Conservation (phyloP, 2,888 invertebrate species). For the Drosophila stalkeri region DNA sequence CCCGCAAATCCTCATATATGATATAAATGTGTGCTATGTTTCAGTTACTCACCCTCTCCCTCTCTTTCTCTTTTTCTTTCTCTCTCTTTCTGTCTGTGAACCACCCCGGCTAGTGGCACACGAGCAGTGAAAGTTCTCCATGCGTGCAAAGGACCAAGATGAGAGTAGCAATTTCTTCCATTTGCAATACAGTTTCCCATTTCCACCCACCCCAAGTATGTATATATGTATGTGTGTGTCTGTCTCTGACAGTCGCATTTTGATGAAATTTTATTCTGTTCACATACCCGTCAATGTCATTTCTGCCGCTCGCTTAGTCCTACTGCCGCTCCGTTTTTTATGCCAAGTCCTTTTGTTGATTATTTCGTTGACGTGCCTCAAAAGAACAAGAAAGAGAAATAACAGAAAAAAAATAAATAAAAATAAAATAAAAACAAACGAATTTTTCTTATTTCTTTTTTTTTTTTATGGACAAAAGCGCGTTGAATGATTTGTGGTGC, state of each 20-base stretch:
- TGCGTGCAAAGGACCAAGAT: constrained; percentile 72
- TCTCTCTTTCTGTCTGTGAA: constrained; percentile 34
- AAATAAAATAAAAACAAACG: constrained; percentile 12
- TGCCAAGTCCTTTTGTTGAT: constrained; percentile 72
- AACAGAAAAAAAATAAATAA: constrained; percentile 17
- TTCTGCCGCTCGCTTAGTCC: constrained; percentile 72
- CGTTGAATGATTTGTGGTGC: background rate
- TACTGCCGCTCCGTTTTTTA: constrained; percentile 45
- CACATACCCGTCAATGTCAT: constrained; percentile 82
- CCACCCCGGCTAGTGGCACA: constrained; percentile 21
- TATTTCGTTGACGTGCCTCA: constrained; percentile 79
- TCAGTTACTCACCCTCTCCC: constrained; percentile 40
- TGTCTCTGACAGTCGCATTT: constrained; percentile 77
- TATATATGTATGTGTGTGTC: constrained; percentile 28
- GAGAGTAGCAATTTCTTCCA: constrained; percentile 79
- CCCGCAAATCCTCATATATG: constrained; percentile 54
- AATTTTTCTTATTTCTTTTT: background rate
- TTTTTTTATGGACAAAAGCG: constrained; percentile 4
- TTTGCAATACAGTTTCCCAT: constrained; percentile 73
- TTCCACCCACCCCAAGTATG: constrained; percentile 25
- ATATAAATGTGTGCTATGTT: constrained; percentile 34
- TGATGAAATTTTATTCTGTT: constrained; percentile 79
- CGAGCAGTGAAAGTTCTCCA: constrained; percentile 74
- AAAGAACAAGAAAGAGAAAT: constrained; percentile 8
- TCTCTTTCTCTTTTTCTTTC: background rate